Evolutionary conservation across 2,113 vertebrate genomes (phyloP), one percentile per base, ranked within the genome.

Genomic region (Agelaius tricolor): DNA sequence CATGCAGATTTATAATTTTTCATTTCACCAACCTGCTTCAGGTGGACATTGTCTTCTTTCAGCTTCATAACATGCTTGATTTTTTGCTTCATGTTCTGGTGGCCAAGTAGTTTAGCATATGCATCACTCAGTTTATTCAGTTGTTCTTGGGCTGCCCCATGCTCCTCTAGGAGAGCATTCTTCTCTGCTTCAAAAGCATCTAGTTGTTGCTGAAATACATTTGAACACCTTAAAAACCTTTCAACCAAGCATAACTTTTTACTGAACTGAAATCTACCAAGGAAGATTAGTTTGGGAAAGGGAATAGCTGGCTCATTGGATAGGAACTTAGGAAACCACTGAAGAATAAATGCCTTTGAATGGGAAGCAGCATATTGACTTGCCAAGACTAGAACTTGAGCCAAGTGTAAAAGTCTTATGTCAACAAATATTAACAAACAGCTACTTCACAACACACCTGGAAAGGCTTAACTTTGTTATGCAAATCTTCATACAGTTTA

Each of bases 31-130:
- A 99, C 99, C 99, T 98, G 98, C 96, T 99, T 99, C 11, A 99
- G 97, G 46, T 97, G 87, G 14, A 95, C 75, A 43, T 99, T 99
- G 86, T 99, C 99, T 71, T 99, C 98, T 89, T 99, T 99, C 51
- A 99, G 41, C 92, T 99, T 99, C 97, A 99, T 98, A 89, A 99
- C 98, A 55, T 99, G 99, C 84, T 98, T 99, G 96, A 99, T 99
- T 98, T 99, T 99, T 97, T 99, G 99, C 93, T 98, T 99, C 95
- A 99, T 98, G 97, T 99, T 99, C 95, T 99, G 99, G 95, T 99
- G 99, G 52, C 99, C 99, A 88, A 99, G 97, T 82, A 99, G 98
- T 41, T 98, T 98, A 33, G 98, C 99, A 51, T 99, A 99, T 0
- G 99, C 99, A 27, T 98, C 98, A 8, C 98, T 98, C 58, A 99